Evolutionary conservation across 2,797 vertebrate species (phyloP).

Genomic region (Anguilla megastoma): DNA sequence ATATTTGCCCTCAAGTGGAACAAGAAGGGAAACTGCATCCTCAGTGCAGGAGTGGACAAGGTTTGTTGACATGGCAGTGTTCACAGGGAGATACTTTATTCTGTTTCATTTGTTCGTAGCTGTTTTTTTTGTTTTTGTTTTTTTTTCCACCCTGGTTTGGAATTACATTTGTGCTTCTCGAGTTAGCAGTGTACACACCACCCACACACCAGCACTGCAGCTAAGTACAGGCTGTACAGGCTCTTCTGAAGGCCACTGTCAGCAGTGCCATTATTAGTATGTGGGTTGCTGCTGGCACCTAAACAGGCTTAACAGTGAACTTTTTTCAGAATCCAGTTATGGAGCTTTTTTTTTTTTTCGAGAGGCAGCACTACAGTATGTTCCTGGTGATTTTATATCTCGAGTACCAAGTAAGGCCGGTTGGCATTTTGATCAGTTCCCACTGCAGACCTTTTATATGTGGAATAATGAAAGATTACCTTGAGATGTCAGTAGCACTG

Average conservation of each 20-base stretch:
- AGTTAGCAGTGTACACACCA: not conserved
- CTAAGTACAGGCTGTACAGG: not conserved
- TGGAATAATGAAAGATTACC: not conserved
- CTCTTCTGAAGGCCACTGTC: not conserved
- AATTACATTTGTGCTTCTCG: not conserved
- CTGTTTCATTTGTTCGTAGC: not conserved
- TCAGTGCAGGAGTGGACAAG: conserved; percentile 98
- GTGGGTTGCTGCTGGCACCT: not conserved
- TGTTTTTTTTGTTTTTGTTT: not conserved
- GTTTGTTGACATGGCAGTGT: conserved; percentile 59
- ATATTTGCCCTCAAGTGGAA: conserved; percentile 99
- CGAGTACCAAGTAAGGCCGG: not conserved
- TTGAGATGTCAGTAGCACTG: not conserved
- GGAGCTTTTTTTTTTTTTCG: not conserved
- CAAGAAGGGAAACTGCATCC: conserved; percentile 95
- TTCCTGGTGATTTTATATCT: not conserved
- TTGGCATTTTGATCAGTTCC: not conserved
- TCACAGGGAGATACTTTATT: not conserved
- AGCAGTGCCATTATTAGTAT: not conserved
- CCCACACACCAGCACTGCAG: not conserved
- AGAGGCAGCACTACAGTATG: too few species aligned
- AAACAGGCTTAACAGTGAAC: not conserved
- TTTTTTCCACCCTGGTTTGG: not conserved
- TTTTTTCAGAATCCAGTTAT: not conserved
- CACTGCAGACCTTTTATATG: not conserved